phyloP scores from a whole-genome alignment of 2,888 invertebrate genomes.

The Ormyrus thymus region DNA sequence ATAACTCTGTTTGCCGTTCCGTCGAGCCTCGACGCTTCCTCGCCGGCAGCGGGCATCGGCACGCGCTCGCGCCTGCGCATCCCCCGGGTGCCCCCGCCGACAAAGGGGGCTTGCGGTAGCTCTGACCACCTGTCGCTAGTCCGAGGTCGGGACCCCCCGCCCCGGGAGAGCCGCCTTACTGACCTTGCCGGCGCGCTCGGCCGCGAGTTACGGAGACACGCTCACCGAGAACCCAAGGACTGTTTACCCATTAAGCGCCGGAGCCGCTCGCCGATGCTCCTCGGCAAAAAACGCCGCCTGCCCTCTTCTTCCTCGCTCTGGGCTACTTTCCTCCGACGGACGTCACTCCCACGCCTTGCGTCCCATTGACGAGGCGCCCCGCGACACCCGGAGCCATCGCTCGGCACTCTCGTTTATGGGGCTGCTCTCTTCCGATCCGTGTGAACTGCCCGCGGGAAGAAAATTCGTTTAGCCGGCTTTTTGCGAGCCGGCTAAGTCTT shows the following conservation, averaged over 20 bases:
- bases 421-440: no score
- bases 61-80: no score
- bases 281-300: not conserved
- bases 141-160: conserved; percentile 19
- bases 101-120: conserved; percentile 57
- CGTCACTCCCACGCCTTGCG: conserved; percentile 47
- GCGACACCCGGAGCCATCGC: no score
- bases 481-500: no score
- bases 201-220: conserved; percentile 2
- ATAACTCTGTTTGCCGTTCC: not conserved
- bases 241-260: conserved; percentile 38
- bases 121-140: conserved; percentile 63
- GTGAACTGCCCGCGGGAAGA: no score
- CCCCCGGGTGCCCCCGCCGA: not conserved
- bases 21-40: no score
- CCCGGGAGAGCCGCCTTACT: not conserved
- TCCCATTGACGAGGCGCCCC: not conserved
- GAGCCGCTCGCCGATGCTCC: not conserved
- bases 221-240: conserved; percentile 29
- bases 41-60: no score
- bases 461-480: no score
- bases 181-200: conserved; percentile 13
- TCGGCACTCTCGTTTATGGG: no score
- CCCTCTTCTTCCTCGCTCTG: not conserved
- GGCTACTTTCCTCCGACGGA: conserved; percentile 29